These are phyloP conservation scores for Dynastes maya DNA, from an alignment of 2,888 invertebrate genomes.

Conservation along the genomic window DNA sequence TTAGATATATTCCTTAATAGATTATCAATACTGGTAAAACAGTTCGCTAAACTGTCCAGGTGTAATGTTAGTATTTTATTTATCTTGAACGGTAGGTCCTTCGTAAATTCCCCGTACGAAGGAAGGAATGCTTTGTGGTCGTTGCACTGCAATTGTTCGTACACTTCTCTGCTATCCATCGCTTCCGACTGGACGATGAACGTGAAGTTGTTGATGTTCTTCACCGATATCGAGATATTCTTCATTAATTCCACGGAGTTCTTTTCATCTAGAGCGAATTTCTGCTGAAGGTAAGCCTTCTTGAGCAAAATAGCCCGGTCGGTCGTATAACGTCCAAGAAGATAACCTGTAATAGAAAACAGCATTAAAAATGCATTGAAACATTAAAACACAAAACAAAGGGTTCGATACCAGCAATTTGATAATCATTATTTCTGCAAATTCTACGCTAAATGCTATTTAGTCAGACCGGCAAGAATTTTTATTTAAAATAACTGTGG, in stretches of 20 bases:
- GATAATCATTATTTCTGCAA: too few species aligned
- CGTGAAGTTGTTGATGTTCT: slow-evolving; percentile 53
- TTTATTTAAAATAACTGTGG: too few species aligned
- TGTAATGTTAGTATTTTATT: slow-evolving; percentile 51
- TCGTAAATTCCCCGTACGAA: slow-evolving; percentile 43
- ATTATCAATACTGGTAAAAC: slow-evolving; percentile 50
- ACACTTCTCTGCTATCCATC: slow-evolving; percentile 50
- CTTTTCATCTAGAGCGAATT: slow-evolving; percentile 59
- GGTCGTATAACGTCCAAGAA: slow-evolving; percentile 70
- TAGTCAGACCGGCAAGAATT: too few species aligned
- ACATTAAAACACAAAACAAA: not conserved
- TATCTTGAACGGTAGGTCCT: slow-evolving; percentile 48
- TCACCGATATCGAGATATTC: slow-evolving; percentile 57
- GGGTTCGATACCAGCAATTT: not conserved
- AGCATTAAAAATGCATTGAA: slow-evolving; percentile 24
- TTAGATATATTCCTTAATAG: slow-evolving; percentile 45
- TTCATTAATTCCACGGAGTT: slow-evolving; percentile 60
- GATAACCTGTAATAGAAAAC: slow-evolving; percentile 66
- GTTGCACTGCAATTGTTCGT: slow-evolving; percentile 52
- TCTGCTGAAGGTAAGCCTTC: slow-evolving; percentile 63
- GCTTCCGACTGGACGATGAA: slow-evolving; percentile 44
- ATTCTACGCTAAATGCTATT: too few species aligned
- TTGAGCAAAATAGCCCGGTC: slow-evolving; percentile 66
- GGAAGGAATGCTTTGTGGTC: slow-evolving; percentile 38
- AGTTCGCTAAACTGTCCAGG: slow-evolving; percentile 50